These are phyloP conservation scores for Bicyclus anynana DNA, from an alignment of 1,140 invertebrate species.

Conservation along the genomic window DNA sequence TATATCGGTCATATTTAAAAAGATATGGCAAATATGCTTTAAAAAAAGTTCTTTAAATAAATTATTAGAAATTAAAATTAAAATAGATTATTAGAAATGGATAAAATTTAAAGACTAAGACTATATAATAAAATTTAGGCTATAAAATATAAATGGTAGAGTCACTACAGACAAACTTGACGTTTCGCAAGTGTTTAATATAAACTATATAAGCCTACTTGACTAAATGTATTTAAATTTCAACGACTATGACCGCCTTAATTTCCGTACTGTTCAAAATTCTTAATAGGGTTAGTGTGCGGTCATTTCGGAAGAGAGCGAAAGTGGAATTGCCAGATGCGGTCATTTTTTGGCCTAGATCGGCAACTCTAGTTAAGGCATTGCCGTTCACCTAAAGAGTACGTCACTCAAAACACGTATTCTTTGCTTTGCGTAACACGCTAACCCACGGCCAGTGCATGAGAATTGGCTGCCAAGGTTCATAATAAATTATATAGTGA, in stretches of 20 bases:
- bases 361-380: constrained; percentile 23
- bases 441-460: constrained; percentile 21
- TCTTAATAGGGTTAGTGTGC: constrained; percentile 34
- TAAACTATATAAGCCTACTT: too few relatives aligned
- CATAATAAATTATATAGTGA: constrained; percentile 5
- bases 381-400: constrained; percentile 27
- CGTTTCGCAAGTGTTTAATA: too few relatives aligned
- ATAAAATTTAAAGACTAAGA: too few relatives aligned
- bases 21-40: too few relatives aligned
- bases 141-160: too few relatives aligned
- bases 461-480: constrained; percentile 15
- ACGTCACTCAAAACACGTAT: constrained; percentile 25
- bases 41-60: too few relatives aligned
- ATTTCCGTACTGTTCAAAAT: not conserved
- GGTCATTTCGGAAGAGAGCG: constrained; percentile 40
- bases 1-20: too few relatives aligned
- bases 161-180: too few relatives aligned
- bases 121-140: too few relatives aligned
- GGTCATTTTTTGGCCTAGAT: constrained; percentile 35
- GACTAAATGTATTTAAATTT: too few relatives aligned
- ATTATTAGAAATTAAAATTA: too few relatives aligned
- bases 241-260: not conserved
- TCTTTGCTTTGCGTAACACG: constrained; percentile 19
- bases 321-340: constrained; percentile 51
- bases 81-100: too few relatives aligned